phyloP scores from a whole-genome alignment of 2,888 invertebrate species.

The Hanleya hanleyi region DNA sequence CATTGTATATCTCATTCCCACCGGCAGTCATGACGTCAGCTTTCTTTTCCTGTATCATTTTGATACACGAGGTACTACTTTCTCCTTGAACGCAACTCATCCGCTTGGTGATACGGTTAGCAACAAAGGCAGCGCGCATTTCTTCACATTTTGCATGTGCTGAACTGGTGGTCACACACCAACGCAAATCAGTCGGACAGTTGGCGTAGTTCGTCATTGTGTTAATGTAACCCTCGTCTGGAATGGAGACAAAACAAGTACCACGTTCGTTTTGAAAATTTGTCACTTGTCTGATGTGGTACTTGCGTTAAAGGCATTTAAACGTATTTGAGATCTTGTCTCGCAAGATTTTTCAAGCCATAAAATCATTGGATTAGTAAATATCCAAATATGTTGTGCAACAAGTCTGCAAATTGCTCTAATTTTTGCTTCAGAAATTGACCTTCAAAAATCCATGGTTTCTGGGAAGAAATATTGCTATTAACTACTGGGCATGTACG shows the following conservation, averaged over 20 bases:
- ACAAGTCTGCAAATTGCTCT: too few relatives aligned
- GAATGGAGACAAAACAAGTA: neutral
- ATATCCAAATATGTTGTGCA: too few relatives aligned
- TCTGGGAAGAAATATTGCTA: too few relatives aligned
- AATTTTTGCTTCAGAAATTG: too few relatives aligned
- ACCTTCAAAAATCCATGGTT: too few relatives aligned
- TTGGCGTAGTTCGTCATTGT: slow-evolving; percentile 78
- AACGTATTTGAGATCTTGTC: too few relatives aligned
- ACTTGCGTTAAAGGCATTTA: too few relatives aligned
- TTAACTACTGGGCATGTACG: too few relatives aligned
- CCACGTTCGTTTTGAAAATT: too few relatives aligned
- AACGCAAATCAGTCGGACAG: slow-evolving; percentile 81
- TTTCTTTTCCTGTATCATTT: slow-evolving; percentile 50
- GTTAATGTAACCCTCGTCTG: slow-evolving; percentile 45
- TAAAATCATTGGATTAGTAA: too few relatives aligned
- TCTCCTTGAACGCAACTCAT: slow-evolving; percentile 83
- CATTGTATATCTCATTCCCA: slow-evolving; percentile 62
- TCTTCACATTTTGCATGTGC: slow-evolving; percentile 89
- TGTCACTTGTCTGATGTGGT: too few relatives aligned
- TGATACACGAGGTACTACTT: slow-evolving; percentile 70
- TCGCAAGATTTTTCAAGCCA: too few relatives aligned
- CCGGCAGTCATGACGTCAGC: slow-evolving; percentile 65
- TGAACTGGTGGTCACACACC: slow-evolving; percentile 91
- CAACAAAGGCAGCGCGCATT: slow-evolving; percentile 57
- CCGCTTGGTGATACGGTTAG: slow-evolving; percentile 77